These are phyloP conservation scores for Bombus vancouverensis DNA, from an alignment of 1,140 invertebrate species.

Conservation along the genomic window DNA sequence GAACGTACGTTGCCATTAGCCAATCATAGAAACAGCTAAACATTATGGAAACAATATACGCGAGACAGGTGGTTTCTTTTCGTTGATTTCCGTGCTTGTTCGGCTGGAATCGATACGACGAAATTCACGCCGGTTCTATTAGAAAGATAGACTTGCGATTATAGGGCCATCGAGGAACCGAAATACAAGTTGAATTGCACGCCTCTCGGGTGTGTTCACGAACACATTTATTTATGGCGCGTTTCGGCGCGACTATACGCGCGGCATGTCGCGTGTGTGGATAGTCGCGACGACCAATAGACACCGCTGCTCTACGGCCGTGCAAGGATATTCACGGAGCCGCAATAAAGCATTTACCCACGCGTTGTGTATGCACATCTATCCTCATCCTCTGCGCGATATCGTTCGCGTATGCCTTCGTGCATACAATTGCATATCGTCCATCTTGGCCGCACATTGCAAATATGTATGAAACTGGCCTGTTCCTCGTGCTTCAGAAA, in stretches of 20 bases:
- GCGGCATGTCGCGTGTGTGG: conserved; percentile 48
- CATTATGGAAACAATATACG: not conserved
- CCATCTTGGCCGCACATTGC: conserved; percentile 57
- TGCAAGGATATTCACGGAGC: conserved; percentile 57
- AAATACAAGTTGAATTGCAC: conserved; percentile 27
- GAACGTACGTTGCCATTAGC: not conserved
- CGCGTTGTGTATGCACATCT: conserved; percentile 70
- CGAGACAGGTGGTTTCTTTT: not conserved
- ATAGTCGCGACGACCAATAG: conserved; percentile 52
- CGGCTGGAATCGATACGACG: not conserved
- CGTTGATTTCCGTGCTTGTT: not conserved
- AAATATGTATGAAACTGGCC: conserved; percentile 61
- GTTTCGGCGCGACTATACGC: conserved; percentile 46
- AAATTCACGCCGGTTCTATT: too few species aligned
- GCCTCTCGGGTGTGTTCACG: conserved; percentile 19
- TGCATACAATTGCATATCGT: conserved; percentile 67
- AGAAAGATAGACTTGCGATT: not conserved
- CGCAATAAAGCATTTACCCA: conserved; percentile 78
- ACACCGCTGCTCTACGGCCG: conserved; percentile 38
- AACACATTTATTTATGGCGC: conserved; percentile 54
- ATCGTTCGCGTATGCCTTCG: conserved; percentile 60
- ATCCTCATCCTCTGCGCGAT: conserved; percentile 58
- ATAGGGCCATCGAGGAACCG: not conserved
- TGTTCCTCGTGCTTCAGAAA: conserved; percentile 37
- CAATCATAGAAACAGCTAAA: conserved; percentile 3